These are phyloP conservation scores for Tragelaphus strepsiceros DNA, from an alignment of 2,113 vertebrate genomes.

Conservation along the genomic window DNA sequence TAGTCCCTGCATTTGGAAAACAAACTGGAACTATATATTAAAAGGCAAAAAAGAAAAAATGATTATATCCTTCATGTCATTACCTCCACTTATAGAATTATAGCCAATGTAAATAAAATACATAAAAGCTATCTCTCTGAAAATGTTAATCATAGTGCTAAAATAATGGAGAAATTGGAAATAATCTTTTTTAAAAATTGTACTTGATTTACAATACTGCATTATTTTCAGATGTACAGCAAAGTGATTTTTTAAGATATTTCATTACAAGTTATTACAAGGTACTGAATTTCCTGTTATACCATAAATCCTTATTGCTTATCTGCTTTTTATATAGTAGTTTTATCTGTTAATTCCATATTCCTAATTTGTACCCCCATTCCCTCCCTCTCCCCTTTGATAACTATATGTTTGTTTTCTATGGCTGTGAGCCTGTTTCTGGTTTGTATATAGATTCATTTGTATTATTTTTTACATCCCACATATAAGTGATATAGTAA, in stretches of 20 bases:
- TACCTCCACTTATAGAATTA: background rate
- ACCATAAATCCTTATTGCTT: background rate
- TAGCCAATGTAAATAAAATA: background rate
- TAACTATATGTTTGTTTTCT: background rate
- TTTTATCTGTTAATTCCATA: background rate
- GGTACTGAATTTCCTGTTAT: background rate
- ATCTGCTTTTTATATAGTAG: background rate
- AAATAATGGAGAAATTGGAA: background rate
- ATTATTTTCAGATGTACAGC: background rate
- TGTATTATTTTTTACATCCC: background rate
- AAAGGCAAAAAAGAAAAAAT: conserved; percentile 5
- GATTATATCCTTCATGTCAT: background rate
- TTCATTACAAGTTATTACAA: background rate
- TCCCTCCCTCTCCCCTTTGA: too few species aligned
- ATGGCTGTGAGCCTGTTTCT: background rate
- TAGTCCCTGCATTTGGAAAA: background rate
- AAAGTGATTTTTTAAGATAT: background rate
- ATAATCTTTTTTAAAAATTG: background rate
- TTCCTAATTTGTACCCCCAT: background rate
- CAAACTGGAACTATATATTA: background rate
- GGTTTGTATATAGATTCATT: background rate
- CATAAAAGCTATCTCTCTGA: background rate
- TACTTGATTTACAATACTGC: background rate
- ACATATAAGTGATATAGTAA: background rate
- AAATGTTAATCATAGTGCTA: background rate